Evolutionary conservation across 1,140 invertebrate species (phyloP), one percentile per base, ranked within the genome.

Genomic region (Zaprionus nigranus): DNA sequence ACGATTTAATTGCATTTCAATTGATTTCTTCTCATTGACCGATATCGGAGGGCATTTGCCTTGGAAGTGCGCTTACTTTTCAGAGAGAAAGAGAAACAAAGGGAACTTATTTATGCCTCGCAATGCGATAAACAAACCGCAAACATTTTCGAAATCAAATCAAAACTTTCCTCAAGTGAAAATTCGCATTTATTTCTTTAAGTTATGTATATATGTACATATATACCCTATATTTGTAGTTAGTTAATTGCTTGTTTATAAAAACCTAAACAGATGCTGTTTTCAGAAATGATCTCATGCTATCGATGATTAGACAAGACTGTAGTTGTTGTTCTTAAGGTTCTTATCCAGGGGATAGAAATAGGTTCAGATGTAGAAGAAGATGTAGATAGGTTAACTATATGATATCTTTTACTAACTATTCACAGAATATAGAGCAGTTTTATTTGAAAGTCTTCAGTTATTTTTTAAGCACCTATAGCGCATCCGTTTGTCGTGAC

Each of bases 1-100:
- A 49, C 80, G 63, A 58, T 80, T 76, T 74, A 74, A 75, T 78
- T 57, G 49, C 57, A 65, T 69, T 78, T 69, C 43, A 87, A 87
- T 84, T 78, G 74, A 83, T 75, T 69, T 78, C 60, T 51, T 51
- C 38, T 51, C 46, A 51, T 51, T 51, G 46, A 12, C 61, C 12
- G 56, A 12, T 56, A 26, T 63, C 49, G 9, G 28, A 30, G 60
- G 65, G 56, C 46, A n/a, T 28, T 59, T 64, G 65, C 36, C 70
- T 72, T 64, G 75, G 12, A 43, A 28, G 34, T 62, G 40, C 17
- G 51, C 40, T 67, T 58, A 34, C 49, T 60, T 40, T 51, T 24
- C 46, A 43, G 40, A 34, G 30, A 54, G 58, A 73, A n/a, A 54
- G 59, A 70, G 68, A 79, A 79, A 60, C 53, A 68, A 64, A 71